These are phyloP conservation scores for Pantala flavescens DNA, from an alignment of 1,140 invertebrate species.

Conservation along the genomic window DNA sequence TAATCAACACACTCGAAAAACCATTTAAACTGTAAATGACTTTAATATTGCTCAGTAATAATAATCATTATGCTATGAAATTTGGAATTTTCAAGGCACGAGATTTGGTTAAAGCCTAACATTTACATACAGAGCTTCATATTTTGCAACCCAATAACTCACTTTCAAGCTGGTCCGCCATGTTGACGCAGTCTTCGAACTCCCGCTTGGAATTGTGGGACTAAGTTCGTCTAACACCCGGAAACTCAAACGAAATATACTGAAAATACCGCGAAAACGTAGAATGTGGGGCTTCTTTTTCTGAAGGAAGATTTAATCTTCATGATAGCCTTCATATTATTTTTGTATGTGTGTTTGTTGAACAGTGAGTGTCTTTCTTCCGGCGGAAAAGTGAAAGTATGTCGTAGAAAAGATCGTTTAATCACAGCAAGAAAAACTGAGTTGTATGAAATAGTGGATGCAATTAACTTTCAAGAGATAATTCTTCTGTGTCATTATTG, in stretches of 20 bases:
- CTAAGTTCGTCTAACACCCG: not conserved
- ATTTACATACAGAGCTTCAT: not conserved
- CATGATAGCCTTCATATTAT: not conserved
- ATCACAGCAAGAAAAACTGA: not conserved
- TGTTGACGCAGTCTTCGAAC: slow-evolving; percentile 23
- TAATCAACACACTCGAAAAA: not conserved
- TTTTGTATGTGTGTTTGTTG: not conserved
- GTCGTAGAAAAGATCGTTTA: not conserved
- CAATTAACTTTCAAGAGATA: not conserved
- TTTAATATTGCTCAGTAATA: not conserved
- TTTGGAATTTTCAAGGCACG: not conserved
- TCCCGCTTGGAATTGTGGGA: slow-evolving; percentile 2
- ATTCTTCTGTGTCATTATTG: not conserved
- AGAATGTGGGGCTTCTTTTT: not conserved
- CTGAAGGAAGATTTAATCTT: not conserved
- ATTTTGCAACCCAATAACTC: slow-evolving; percentile 18
- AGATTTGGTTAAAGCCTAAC: not conserved
- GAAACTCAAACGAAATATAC: slow-evolving; percentile 3
- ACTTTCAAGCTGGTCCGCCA: slow-evolving; percentile 30
- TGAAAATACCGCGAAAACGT: slow-evolving; percentile 2
- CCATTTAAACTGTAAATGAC: not conserved
- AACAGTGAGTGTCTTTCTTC: not conserved
- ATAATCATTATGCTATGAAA: not conserved
- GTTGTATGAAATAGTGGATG: not conserved
- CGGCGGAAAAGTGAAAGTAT: not conserved